phyloP scores from a whole-genome alignment of 2,888 invertebrate genomes.

The Copidosoma aretas region DNA sequence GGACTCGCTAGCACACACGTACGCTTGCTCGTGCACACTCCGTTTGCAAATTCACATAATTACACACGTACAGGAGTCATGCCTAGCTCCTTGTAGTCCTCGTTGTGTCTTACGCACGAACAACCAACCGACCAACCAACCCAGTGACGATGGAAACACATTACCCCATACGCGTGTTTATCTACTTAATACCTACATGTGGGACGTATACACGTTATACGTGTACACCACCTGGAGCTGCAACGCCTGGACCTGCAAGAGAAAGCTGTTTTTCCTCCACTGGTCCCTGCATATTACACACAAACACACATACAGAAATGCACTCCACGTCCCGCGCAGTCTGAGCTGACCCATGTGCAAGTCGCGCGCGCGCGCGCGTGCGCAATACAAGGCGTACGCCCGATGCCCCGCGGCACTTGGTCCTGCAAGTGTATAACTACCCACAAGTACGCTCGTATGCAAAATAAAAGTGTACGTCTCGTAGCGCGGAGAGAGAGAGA shows the following conservation, averaged over 20 bases:
- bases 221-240: constrained; percentile 35
- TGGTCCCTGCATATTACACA: no score
- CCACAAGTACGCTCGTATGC: not conserved
- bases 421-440: not conserved
- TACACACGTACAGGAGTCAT: no score
- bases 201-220: not conserved
- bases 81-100: no score
- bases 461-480: not conserved
- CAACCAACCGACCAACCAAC: no score
- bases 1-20: no score
- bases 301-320: no score
- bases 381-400: not conserved
- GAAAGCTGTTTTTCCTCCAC: constrained; percentile 59
- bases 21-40: no score
- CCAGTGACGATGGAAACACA: no score
- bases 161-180: constrained; percentile 56
- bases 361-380: not conserved
- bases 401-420: not conserved
- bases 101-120: no score
- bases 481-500: not conserved
- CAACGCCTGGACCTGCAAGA: constrained; percentile 56
- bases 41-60: no score
- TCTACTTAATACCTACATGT: constrained; percentile 57
- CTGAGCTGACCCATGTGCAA: no score
- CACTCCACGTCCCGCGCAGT: no score